Conservation (phyloP, 2,113 vertebrate species). For the Australoheros scitulus region DNA sequence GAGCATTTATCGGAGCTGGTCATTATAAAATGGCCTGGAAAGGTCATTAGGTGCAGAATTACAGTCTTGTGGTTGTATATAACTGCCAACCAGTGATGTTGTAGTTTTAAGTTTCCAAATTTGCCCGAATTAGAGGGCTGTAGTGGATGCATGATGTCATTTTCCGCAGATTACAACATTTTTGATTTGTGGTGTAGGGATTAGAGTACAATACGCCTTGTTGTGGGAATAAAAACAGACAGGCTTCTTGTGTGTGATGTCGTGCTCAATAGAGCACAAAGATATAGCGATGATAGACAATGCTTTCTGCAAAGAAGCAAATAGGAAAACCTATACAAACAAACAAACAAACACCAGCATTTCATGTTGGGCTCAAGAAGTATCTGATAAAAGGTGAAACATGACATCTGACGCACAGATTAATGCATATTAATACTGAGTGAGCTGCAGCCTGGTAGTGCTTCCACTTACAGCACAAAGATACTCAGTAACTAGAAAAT, state of each 20-base stretch:
- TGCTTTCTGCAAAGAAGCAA: background rate
- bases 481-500: background rate
- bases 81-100: background rate
- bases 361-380: background rate
- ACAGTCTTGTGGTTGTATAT: background rate
- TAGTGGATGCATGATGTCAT: background rate
- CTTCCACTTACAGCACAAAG: background rate
- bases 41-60: background rate
- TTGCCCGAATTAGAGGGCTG: background rate
- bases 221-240: background rate
- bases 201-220: background rate
- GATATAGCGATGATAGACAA: background rate
- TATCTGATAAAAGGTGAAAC: background rate
- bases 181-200: background rate
- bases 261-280: background rate
- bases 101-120: background rate
- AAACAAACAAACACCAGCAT: background rate
- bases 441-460: background rate
- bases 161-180: background rate
- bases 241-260: background rate
- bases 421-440: too few relatives aligned
- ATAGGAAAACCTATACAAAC: background rate
- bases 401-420: background rate
- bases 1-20: background rate
- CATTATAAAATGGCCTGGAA: background rate